phyloP scores from a whole-genome alignment of 2,797 vertebrate genomes.

The Dipus sagitta region DNA sequence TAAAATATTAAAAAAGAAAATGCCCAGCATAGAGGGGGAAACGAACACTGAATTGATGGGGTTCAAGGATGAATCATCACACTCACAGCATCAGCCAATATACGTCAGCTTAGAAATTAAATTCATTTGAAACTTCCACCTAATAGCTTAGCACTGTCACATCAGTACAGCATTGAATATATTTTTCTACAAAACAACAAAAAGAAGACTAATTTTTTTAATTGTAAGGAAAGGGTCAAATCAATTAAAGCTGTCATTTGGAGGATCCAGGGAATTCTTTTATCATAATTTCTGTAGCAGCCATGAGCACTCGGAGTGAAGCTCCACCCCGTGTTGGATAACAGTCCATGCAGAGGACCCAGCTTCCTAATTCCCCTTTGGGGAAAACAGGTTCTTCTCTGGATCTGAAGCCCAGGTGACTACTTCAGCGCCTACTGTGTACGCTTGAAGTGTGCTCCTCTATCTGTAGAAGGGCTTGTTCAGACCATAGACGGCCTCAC shows the following conservation, averaged over 20 bases:
- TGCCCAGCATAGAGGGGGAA: not conserved
- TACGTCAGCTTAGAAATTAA: constrained; percentile 6
- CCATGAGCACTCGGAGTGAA: not conserved
- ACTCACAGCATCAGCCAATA: not conserved
- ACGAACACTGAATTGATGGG: not conserved
- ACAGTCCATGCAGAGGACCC: not conserved
- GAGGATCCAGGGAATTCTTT: not conserved
- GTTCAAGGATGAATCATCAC: not conserved
- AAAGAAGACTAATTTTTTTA: not conserved
- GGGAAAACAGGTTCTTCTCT: constrained; percentile 4
- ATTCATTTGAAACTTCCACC: not conserved
- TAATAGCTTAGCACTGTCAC: not conserved
- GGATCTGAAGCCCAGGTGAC: constrained; percentile 15
- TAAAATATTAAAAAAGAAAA: not conserved
- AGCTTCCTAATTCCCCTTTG: not conserved
- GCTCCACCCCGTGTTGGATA: not conserved
- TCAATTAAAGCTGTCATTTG: not conserved
- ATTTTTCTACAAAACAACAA: not conserved
- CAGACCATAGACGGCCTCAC: not conserved
- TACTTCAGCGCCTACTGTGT: not conserved
- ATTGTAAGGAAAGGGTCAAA: not conserved
- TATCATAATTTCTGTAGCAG: not conserved
- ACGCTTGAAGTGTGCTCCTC: not conserved
- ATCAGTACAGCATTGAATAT: not conserved
- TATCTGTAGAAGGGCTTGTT: not conserved